Percentiles rank a stretch among this genome's conserved stretches.
phyloP scores from a whole-genome alignment of 2,113 vertebrate genomes.

The Rhinogobius similis region DNA sequence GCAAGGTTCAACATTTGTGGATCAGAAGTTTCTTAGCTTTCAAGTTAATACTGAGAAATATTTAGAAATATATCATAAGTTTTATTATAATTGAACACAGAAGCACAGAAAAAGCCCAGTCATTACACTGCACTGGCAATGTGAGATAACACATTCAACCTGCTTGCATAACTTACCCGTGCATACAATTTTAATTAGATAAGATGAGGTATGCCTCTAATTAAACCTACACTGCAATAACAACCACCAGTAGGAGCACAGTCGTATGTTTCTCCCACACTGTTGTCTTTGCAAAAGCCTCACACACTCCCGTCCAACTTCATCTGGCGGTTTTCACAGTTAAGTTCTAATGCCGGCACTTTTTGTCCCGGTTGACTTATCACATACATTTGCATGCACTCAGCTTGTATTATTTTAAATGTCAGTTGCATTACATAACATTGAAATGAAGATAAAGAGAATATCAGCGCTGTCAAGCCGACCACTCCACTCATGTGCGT shows the following conservation, averaged over 20 bases:
- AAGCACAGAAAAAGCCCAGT: too few species aligned
- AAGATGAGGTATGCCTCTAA: slow-evolving; percentile 46
- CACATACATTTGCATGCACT: slow-evolving; percentile 21
- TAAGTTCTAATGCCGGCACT: slow-evolving; percentile 5
- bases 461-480: slow-evolving; percentile 60
- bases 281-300: slow-evolving; percentile 33
- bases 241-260: slow-evolving; percentile 23
- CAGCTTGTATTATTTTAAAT: slow-evolving; percentile 49
- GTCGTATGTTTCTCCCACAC: slow-evolving; percentile 32
- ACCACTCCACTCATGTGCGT: slow-evolving; percentile 50
- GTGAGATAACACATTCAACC: slow-evolving; percentile 9
- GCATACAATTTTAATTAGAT: slow-evolving; percentile 51
- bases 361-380: slow-evolving; percentile 29
- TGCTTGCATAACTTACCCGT: slow-evolving; percentile 39
- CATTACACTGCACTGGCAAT: too few species aligned
- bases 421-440: slow-evolving; percentile 58
- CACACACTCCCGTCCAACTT: slow-evolving; percentile 12
- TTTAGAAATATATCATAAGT: too few species aligned
- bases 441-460: slow-evolving; percentile 63
- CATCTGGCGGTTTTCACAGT: slow-evolving; percentile 4
- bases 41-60: too few species aligned
- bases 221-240: slow-evolving; percentile 47
- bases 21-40: too few species aligned
- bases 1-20: too few species aligned
- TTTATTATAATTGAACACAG: too few species aligned